A percentile compares a stretch with the other conserved stretches of the same genome.
These are phyloP conservation scores for Galaxea fascicularis DNA, from an alignment of 92 coral and sea anemone species.

Conservation along the genomic window DNA sequence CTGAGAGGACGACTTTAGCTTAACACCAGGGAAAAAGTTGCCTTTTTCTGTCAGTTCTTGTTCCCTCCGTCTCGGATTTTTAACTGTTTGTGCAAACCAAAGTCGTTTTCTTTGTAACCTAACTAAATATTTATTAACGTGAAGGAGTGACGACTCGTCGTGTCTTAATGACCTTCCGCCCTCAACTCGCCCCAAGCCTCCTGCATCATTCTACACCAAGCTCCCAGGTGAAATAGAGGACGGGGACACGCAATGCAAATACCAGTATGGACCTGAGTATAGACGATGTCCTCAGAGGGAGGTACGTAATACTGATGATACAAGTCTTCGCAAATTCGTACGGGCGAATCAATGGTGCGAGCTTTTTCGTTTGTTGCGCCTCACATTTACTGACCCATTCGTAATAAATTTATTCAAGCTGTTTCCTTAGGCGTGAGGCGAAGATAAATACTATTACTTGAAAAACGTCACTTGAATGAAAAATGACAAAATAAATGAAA, in stretches of 20 bases:
- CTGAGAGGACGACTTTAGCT: no score
- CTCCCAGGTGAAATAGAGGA: conserved; percentile 80
- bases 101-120: no score
- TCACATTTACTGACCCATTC: no score
- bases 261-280: conserved; percentile 53
- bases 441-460: no score
- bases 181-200: conserved; percentile 54
- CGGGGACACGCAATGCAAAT: conserved; percentile 77
- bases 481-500: no score
- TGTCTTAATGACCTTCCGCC: conserved; percentile 78
- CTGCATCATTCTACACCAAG: conserved; percentile 37
- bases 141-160: conserved; percentile 43
- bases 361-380: no score
- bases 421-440: no score
- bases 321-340: no score
- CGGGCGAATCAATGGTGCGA: no score
- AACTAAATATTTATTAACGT: neutral
- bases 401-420: neutral
- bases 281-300: conserved; percentile 54
- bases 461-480: no score
- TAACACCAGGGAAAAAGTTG: no score
- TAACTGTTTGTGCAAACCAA: neutral
- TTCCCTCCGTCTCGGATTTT: neutral
- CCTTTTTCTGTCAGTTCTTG: neutral
- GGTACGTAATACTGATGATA: neutral